Evolutionary conservation across 2,113 vertebrate species (phyloP).

Genomic region (Lucifuga dentata): DNA sequence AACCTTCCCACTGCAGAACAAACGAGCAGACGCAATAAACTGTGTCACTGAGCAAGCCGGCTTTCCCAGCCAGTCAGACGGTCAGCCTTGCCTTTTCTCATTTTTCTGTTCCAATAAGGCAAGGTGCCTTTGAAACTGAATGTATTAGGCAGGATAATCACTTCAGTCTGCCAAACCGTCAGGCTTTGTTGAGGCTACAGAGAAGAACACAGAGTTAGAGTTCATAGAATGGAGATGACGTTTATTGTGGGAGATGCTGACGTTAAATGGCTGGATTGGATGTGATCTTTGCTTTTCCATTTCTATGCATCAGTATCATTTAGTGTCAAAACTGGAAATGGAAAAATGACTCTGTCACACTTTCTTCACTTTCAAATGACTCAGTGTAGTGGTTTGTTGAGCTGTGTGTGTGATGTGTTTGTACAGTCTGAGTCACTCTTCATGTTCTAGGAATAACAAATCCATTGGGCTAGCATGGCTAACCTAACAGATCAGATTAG

Average conservation of each 20-base stretch:
- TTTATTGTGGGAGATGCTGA: background rate
- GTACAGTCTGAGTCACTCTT: constrained; percentile 7
- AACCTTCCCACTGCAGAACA: constrained; percentile 17
- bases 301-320: constrained; percentile 16
- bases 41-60: background rate
- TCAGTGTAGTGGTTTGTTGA: background rate
- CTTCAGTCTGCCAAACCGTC: constrained; percentile 45
- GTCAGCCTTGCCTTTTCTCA: constrained; percentile 18
- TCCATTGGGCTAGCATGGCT: constrained; percentile 25
- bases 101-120: constrained; percentile 30
- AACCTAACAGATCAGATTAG: constrained; percentile 65
- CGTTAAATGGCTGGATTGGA: constrained; percentile 32
- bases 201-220: constrained; percentile 32
- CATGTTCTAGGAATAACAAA: constrained; percentile 57
- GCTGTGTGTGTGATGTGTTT: background rate
- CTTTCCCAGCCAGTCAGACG: constrained; percentile 9
- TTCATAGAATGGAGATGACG: constrained; percentile 36
- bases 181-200: constrained; percentile 39
- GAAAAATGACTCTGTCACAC: constrained; percentile 22
- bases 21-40: constrained; percentile 30
- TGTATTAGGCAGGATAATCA: constrained; percentile 47
- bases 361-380: background rate
- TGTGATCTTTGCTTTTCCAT: constrained; percentile 10
- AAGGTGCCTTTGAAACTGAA: constrained; percentile 62
- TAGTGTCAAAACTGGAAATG: constrained; percentile 17